phyloP scores from a whole-genome alignment of 2,888 invertebrate species.

The Phasia obesa region DNA sequence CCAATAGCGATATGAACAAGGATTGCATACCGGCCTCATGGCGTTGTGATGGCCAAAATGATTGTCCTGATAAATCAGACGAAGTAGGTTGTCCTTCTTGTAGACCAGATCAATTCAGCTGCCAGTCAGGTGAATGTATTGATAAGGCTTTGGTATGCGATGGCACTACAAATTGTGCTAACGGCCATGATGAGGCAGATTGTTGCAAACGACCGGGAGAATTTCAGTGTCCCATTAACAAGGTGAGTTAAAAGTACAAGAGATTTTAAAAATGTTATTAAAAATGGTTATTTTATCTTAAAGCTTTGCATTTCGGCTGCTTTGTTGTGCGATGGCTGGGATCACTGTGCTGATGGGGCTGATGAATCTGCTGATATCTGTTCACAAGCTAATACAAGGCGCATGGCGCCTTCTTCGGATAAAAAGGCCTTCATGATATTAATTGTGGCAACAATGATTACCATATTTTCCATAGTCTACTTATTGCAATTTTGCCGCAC shows the following conservation, averaged over 20 bases:
- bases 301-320: constrained; percentile 86
- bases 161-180: constrained; percentile 86
- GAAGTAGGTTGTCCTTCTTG: constrained; percentile 90
- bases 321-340: constrained; percentile 89
- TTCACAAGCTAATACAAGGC: constrained; percentile 82
- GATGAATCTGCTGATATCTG: constrained; percentile 89
- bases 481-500: constrained; percentile 84
- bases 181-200: constrained; percentile 87
- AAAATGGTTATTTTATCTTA: not conserved
- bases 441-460: constrained; percentile 84
- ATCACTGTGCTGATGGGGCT: constrained; percentile 91
- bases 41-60: constrained; percentile 89
- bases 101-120: constrained; percentile 86
- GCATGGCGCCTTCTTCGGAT: constrained; percentile 82
- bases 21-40: constrained; percentile 88
- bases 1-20: constrained; percentile 82
- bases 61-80: constrained; percentile 93
- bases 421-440: constrained; percentile 85
- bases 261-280: not conserved
- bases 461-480: constrained; percentile 84
- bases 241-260: constrained; percentile 77
- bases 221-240: constrained; percentile 89
- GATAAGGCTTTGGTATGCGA: constrained; percentile 85
- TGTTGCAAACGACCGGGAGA: constrained; percentile 86
- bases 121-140: constrained; percentile 84